Evolutionary conservation across 2,888 invertebrate genomes (phyloP), one percentile per base, ranked within the genome.

Genomic region (Himalopsyche anomala): DNA sequence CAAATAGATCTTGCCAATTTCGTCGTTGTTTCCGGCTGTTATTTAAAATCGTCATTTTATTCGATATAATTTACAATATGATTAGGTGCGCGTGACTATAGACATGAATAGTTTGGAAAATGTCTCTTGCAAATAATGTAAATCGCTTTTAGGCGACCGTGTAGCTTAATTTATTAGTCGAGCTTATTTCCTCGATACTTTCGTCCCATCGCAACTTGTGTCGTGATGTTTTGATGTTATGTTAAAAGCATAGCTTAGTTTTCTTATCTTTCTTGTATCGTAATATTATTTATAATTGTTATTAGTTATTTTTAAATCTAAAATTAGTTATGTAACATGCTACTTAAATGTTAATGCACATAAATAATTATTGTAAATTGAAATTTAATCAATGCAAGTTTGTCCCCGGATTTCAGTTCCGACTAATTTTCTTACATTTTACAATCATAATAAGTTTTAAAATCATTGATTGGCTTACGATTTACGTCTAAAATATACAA

Each of bases 191-290:
- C 38, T 74, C 74, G 36, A 74, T 74, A 74, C 19, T 74, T 74
- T 74, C 28, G 74, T 74, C 74, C 74, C 74, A 74, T 74, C 74
- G 74, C 74, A 36, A 74, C 74, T 11, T 38, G 36, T 74, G 36
- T 74, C 74, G 74, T 74, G 74, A 74, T 74, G 28, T 69, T 69
- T 69, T 28, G 11, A 45, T 69, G 36, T 19, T 38, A 36, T 74
- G 5, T 5, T 15, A 5, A 5, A 11, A 38, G 74, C 62, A 11
- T 12, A 36, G 36, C 8, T 38, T 74, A 74, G 28, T 38, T 15
- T 36, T 12, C 19, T 56, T 62, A n/a, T 62, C 9, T 19, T 19
- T 15, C 9, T 62, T 19, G 19, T 62, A 62, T 19, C 62, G 4
- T n/a, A n/a, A 56, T 56, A 56, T 56, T 56, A n/a, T 19, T 17